phyloP scores from a whole-genome alignment of 2,888 invertebrate species.

The Drosophila parthenogenetica region DNA sequence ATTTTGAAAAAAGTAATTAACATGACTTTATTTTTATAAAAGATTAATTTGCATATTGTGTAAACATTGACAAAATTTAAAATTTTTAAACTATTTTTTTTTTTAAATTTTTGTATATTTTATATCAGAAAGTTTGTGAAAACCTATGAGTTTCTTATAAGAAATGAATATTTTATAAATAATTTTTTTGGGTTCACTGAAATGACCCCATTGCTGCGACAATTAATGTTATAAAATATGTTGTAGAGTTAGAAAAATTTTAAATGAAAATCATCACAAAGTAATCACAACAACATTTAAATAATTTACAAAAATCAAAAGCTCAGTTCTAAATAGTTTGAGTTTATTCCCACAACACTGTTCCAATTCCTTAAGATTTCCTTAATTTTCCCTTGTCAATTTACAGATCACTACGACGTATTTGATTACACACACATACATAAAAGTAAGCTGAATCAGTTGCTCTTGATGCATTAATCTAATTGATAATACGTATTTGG shows the following conservation, averaged over 20 bases:
- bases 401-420: conserved; percentile 1
- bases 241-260: too few relatives aligned
- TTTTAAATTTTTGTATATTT: too few relatives aligned
- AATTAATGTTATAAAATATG: too few relatives aligned
- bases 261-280: neutral
- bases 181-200: too few relatives aligned
- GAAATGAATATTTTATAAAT: too few relatives aligned
- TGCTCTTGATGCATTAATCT: conserved; percentile 37
- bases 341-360: neutral
- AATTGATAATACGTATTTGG: conserved; percentile 32
- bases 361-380: conserved; percentile 12
- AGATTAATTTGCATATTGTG: neutral
- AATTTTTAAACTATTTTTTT: too few relatives aligned
- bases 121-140: too few relatives aligned
- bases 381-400: conserved; percentile 4
- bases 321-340: too few relatives aligned
- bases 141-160: too few relatives aligned
- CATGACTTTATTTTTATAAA: neutral
- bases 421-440: neutral
- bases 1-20: too few relatives aligned
- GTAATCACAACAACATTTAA: neutral
- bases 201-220: too few relatives aligned
- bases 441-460: neutral
- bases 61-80: neutral
- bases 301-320: neutral